phyloP scores from a whole-genome alignment of 2,888 invertebrate species.

The Luperina testacea region DNA sequence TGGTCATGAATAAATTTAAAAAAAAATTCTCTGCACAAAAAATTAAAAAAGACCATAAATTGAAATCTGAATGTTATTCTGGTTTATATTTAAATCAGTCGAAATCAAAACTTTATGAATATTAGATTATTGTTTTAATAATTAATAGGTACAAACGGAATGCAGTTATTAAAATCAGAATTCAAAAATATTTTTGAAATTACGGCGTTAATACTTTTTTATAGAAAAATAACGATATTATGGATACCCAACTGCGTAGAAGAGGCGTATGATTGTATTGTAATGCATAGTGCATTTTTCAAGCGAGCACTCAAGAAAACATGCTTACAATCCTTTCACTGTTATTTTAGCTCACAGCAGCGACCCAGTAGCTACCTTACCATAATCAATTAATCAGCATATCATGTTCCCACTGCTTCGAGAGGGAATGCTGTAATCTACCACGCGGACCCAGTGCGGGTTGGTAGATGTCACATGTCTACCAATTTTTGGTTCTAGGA shows the following conservation, averaged over 20 bases:
- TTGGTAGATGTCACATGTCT: background rate
- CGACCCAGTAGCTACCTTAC: background rate
- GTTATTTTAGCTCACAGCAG: background rate
- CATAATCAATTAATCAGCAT: background rate
- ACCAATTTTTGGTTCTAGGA: background rate
- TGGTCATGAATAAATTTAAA: too few relatives aligned
- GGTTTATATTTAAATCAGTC: slow-evolving; percentile 50
- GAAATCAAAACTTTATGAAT: slow-evolving; percentile 34
- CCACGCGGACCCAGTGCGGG: background rate
- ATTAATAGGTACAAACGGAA: slow-evolving; percentile 50
- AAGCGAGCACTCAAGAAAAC: too few relatives aligned
- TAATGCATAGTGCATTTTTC: background rate
- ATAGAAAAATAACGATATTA: slow-evolving; percentile 50
- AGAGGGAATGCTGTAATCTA: background rate
- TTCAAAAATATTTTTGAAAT: slow-evolving; percentile 31
- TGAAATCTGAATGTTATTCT: slow-evolving; percentile 38
- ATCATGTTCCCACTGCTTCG: background rate
- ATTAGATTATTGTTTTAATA: slow-evolving; percentile 30
- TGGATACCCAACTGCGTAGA: slow-evolving; percentile 36
- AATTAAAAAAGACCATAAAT: slow-evolving; percentile 13
- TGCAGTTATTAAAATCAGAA: slow-evolving; percentile 43
- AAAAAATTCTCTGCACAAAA: slow-evolving; percentile 40
- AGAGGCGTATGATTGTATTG: background rate
- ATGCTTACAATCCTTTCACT: background rate
- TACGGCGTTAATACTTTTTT: slow-evolving; percentile 45